These are phyloP conservation scores for Theodoxus fluviatilis DNA, from an alignment of 2,888 invertebrate species.

Conservation along the genomic window DNA sequence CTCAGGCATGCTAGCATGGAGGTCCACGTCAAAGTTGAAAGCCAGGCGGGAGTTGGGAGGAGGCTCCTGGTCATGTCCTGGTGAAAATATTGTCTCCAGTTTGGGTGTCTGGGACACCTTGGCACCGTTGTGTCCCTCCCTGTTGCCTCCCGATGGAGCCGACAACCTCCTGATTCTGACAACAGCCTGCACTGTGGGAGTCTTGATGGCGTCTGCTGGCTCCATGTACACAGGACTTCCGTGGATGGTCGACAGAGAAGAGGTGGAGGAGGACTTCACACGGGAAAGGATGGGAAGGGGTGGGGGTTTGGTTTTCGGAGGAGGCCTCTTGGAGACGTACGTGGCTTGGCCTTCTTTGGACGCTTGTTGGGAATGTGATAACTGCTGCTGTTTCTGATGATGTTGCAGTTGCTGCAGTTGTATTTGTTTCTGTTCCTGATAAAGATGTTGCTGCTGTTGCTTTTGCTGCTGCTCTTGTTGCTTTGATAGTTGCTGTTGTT, in stretches of 20 bases:
- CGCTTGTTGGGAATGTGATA: too few species aligned
- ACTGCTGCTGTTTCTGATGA: too few species aligned
- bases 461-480: too few species aligned
- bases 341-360: not conserved
- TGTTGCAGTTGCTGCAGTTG: too few species aligned
- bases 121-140: too few species aligned
- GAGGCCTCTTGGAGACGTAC: not conserved
- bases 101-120: conserved; percentile 33
- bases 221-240: conserved; percentile 63
- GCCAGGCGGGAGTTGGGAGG: too few species aligned
- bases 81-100: conserved; percentile 44
- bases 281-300: conserved; percentile 34
- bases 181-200: too few species aligned
- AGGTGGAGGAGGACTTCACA: conserved; percentile 38
- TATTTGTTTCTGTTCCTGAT: too few species aligned
- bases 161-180: conserved; percentile 45
- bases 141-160: too few species aligned
- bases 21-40: conserved; percentile 28
- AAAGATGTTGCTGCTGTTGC: too few species aligned
- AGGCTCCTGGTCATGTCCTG: conserved; percentile 23
- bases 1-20: too few species aligned
- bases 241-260: conserved; percentile 40
- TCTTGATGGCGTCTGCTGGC: conserved; percentile 66
- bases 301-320: conserved; percentile 38
- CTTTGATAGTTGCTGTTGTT: too few species aligned